Conservation (phyloP, 2,113 vertebrate species). For the Labeo catla region DNA sequence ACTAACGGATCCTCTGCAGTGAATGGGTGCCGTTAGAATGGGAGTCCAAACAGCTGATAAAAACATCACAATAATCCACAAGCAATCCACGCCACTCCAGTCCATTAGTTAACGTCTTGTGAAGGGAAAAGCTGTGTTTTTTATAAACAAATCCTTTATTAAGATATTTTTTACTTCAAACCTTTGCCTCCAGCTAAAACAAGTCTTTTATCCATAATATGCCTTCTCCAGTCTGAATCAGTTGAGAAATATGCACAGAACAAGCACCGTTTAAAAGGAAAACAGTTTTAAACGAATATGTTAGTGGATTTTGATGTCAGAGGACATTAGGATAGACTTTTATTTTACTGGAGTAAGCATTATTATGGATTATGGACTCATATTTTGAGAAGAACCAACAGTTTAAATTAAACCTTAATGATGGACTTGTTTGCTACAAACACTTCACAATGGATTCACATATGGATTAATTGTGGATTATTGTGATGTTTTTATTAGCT, state of each 20-base stretch:
- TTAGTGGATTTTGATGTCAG: not conserved
- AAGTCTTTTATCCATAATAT: too few relatives aligned
- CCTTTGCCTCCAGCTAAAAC: too few relatives aligned
- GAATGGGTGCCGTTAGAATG: not conserved
- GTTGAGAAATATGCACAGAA: too few relatives aligned
- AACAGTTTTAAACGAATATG: too few relatives aligned
- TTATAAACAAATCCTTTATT: too few relatives aligned
- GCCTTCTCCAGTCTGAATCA: too few relatives aligned
- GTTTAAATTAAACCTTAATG: not conserved
- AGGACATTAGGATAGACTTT: not conserved
- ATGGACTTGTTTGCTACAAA: not conserved
- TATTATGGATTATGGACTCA: not conserved
- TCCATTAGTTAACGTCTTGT: not conserved
- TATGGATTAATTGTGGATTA: not conserved
- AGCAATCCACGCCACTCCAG: not conserved
- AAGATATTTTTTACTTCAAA: too few relatives aligned
- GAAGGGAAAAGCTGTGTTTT: not conserved
- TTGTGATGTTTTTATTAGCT: not conserved
- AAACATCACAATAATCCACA: not conserved
- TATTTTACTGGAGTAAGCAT: not conserved
- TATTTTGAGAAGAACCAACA: not conserved
- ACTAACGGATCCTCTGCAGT: not conserved
- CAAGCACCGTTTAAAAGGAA: too few relatives aligned
- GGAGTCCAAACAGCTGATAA: not conserved
- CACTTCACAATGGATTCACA: not conserved